Evolutionary conservation across 2,888 invertebrate genomes (phyloP).

Genomic region (Chymomyza amoena): DNA sequence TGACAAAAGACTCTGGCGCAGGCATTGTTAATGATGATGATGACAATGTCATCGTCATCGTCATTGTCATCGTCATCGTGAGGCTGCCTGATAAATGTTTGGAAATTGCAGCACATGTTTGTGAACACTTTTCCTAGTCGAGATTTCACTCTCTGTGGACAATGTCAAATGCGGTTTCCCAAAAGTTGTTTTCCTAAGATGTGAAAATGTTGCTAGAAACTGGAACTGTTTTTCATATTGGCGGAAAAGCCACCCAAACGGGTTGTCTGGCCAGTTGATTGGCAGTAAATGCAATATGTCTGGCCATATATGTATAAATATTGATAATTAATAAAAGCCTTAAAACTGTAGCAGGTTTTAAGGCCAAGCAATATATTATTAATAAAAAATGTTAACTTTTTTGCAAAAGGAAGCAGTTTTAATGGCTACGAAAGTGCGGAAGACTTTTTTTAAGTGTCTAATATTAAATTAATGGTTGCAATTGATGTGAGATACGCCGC

Average conservation of each 20-base stretch:
- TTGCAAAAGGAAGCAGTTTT: neutral
- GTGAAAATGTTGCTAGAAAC: conserved; percentile 23
- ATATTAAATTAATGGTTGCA: neutral
- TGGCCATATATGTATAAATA: neutral
- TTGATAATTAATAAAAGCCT: neutral
- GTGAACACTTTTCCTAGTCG: conserved; percentile 52
- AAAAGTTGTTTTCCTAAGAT: conserved; percentile 22
- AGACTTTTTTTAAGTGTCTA: neutral
- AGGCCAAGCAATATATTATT: conserved; percentile 3
- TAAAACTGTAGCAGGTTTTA: neutral
- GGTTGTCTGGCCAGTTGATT: neutral
- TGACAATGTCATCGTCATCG: conserved; percentile 2
- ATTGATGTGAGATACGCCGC: neutral
- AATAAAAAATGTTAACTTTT: neutral
- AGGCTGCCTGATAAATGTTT: conserved; percentile 36
- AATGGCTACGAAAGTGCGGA: neutral
- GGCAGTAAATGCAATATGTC: neutral
- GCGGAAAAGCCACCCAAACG: conserved; percentile 44
- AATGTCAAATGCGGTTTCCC: conserved; percentile 11
- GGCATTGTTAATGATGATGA: conserved; percentile 45
- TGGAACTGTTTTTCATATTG: conserved; percentile 47
- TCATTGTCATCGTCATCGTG: conserved; percentile 19
- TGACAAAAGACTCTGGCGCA: conserved; percentile 57
- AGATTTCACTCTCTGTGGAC: conserved; percentile 62
- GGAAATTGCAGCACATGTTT: conserved; percentile 56